Conservation (phyloP, 2,113 vertebrate genomes). For the Pterocles burchelli region DNA sequence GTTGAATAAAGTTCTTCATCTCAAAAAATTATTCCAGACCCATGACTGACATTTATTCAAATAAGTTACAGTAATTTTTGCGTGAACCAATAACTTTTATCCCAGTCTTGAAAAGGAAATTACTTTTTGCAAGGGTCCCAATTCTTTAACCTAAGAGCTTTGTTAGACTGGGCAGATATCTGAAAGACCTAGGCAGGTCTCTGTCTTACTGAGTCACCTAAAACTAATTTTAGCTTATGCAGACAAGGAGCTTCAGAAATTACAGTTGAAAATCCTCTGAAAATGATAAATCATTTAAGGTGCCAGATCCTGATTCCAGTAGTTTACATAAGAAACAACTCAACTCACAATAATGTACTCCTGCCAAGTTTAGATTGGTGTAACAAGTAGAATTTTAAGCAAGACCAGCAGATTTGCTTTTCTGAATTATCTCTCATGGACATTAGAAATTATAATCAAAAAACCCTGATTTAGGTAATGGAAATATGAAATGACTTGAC, state of each 20-base stretch:
- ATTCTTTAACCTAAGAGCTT: neutral
- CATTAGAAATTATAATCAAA: neutral
- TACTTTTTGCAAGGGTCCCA: neutral
- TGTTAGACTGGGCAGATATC: neutral
- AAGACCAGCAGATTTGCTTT: neutral
- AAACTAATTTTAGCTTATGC: neutral
- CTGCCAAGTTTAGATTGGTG: neutral
- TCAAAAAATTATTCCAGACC: neutral
- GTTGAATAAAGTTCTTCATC: neutral
- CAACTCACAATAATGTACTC: neutral
- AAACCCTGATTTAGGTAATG: neutral
- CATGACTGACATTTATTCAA: neutral
- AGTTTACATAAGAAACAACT: neutral
- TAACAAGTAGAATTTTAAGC: neutral
- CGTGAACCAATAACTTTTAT: neutral
- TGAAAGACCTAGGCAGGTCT: neutral
- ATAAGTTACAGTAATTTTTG: neutral
- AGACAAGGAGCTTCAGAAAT: neutral
- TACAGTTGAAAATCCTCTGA: neutral
- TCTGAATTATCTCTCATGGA: neutral
- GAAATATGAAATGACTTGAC: neutral
- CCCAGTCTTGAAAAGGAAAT: neutral
- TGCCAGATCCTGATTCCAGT: neutral
- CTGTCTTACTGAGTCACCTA: neutral
- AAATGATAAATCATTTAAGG: neutral